Evolutionary conservation across 2,888 invertebrate species (phyloP).

Genomic region (Lycia hirtaria): DNA sequence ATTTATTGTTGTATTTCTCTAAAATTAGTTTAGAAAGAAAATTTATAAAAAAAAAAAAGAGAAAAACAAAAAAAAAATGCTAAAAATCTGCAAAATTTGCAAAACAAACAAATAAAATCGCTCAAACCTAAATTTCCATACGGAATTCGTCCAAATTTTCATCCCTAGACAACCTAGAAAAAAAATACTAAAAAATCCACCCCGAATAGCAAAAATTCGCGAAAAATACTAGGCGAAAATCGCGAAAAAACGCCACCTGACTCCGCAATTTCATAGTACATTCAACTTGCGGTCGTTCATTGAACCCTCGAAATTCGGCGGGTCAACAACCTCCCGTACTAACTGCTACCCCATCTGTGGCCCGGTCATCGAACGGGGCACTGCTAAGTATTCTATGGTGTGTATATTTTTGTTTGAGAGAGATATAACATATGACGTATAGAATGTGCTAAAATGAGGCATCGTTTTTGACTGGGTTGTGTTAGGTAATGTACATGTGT

Average conservation of each 20-base stretch:
- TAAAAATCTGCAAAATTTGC: neutral
- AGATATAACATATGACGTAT: neutral
- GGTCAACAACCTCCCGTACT: slow-evolving; percentile 65
- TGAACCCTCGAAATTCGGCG: slow-evolving; percentile 69
- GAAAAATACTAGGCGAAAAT: slow-evolving; percentile 14
- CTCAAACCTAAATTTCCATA: neutral
- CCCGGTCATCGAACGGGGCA: slow-evolving; percentile 58
- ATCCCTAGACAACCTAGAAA: neutral
- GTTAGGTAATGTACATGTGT: neutral
- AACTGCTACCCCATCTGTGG: slow-evolving; percentile 18
- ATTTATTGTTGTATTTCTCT: no score
- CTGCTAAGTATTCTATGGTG: neutral
- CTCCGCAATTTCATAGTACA: slow-evolving; percentile 33
- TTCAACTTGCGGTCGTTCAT: slow-evolving; percentile 72
- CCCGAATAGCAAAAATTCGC: slow-evolving; percentile 1
- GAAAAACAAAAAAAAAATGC: no score
- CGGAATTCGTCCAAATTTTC: neutral
- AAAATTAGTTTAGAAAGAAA: no score
- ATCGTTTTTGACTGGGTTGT: slow-evolving; percentile 15
- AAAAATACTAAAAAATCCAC: neutral
- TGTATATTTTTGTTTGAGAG: slow-evolving; percentile 16
- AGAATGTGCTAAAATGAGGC: slow-evolving; percentile 47
- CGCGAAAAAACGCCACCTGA: slow-evolving; percentile 31
- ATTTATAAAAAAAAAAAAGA: no score
- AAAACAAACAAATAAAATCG: neutral